Conservation (phyloP, 2,888 invertebrate genomes). For the Drosophila recens region DNA sequence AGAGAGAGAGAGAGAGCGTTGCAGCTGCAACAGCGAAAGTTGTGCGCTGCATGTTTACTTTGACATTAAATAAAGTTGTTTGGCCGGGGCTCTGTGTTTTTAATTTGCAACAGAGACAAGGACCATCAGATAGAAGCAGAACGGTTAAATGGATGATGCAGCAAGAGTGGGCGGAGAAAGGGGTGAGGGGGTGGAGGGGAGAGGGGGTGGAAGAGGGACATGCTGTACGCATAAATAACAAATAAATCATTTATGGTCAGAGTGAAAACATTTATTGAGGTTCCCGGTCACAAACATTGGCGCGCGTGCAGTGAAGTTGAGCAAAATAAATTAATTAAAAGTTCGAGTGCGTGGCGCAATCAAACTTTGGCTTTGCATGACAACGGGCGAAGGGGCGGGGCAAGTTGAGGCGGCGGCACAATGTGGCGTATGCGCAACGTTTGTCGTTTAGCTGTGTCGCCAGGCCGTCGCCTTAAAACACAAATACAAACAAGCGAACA, state of each 20-base stretch:
- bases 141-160: not conserved
- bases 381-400: not conserved
- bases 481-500: slow-evolving; percentile 29
- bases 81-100: slow-evolving; percentile 59
- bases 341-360: slow-evolving; percentile 62
- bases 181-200: not conserved
- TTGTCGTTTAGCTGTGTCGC: slow-evolving; percentile 49
- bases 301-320: slow-evolving; percentile 42
- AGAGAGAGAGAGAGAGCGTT: not conserved
- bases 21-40: slow-evolving; percentile 45
- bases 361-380: slow-evolving; percentile 58
- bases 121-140: not conserved
- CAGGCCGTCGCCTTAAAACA: slow-evolving; percentile 47
- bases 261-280: slow-evolving; percentile 77
- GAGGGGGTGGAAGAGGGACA: not conserved
- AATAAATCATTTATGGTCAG: slow-evolving; percentile 79
- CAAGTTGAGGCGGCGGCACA: slow-evolving; percentile 19
- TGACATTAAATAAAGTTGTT: slow-evolving; percentile 81
- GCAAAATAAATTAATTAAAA: slow-evolving; percentile 79
- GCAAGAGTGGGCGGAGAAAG: too few species aligned
- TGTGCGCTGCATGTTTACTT: slow-evolving; percentile 67
- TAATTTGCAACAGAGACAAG: slow-evolving; percentile 56
- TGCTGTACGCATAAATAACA: slow-evolving; percentile 74
- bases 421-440: slow-evolving; percentile 53
- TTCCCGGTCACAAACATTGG: slow-evolving; percentile 44